phyloP scores from a whole-genome alignment of 37 sponge, comb jelly and placozoan species.

The Spongilla lacustris region DNA sequence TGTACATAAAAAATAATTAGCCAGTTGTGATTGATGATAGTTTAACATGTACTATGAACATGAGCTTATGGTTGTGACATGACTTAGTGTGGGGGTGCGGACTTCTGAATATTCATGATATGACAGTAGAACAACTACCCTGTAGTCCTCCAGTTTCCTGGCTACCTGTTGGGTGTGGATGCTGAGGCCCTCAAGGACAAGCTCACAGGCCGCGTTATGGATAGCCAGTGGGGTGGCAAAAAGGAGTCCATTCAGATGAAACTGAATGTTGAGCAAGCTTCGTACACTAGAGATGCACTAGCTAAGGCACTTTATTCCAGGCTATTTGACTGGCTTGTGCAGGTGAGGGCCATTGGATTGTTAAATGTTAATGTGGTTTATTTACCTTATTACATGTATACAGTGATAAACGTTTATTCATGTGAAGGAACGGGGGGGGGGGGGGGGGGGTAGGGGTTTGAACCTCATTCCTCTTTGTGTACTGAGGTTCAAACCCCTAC shows the following conservation, averaged over 20 bases:
- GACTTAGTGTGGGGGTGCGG: too few relatives aligned
- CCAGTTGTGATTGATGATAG: too few relatives aligned
- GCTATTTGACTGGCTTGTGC: slow-evolving; percentile 93
- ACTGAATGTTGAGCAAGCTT: slow-evolving; percentile 94
- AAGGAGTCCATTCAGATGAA: slow-evolving; percentile 85
- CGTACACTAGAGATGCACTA: slow-evolving; percentile 93
- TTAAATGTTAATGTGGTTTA: not conserved
- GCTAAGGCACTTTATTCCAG: slow-evolving; percentile 94
- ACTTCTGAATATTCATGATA: not conserved
- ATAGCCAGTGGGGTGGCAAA: slow-evolving; percentile 97
- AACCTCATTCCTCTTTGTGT: too few relatives aligned
- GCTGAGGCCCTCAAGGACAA: slow-evolving; percentile 77
- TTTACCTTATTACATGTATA: too few relatives aligned
- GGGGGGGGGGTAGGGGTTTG: too few relatives aligned
- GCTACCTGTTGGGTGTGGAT: slow-evolving; percentile 88
- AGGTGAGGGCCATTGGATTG: slow-evolving; percentile 47
- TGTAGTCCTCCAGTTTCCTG: slow-evolving; percentile 93
- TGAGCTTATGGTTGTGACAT: too few relatives aligned
- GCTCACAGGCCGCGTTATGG: slow-evolving; percentile 92
- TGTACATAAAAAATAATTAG: too few relatives aligned
- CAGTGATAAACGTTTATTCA: too few relatives aligned
- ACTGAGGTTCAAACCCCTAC: too few relatives aligned
- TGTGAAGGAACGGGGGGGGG: too few relatives aligned
- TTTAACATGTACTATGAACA: too few relatives aligned
- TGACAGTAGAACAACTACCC: not conserved